Evolutionary conservation across 23 tunicate species (phyloP).

Genomic region (Botrylloides violaceus): DNA sequence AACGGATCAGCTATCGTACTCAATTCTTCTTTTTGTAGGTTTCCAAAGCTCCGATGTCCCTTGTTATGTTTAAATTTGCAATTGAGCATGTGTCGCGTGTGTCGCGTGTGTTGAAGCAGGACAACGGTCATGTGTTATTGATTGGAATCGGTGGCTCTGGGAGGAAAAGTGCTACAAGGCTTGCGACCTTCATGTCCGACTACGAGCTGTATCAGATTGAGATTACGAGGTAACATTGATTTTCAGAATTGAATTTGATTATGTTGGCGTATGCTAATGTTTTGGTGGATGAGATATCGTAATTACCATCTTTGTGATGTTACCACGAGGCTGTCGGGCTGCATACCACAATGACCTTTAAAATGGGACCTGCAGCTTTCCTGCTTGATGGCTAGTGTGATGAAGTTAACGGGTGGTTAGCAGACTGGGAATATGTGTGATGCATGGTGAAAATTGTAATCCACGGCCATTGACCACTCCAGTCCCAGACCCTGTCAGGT

Average conservation of each 20-base stretch:
- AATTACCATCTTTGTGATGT: not conserved
- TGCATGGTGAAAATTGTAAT: too few relatives aligned
- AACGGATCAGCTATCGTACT: too few relatives aligned
- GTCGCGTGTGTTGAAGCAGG: slow-evolving; percentile 82
- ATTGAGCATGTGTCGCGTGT: slow-evolving; percentile 96
- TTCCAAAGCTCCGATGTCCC: slow-evolving; percentile 94
- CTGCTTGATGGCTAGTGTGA: too few relatives aligned
- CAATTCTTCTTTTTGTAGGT: slow-evolving; percentile 23
- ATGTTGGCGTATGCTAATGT: not conserved
- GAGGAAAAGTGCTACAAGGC: slow-evolving; percentile 70
- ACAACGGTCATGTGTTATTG: slow-evolving; percentile 86
- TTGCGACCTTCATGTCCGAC: slow-evolving; percentile 92
- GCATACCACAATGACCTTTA: too few relatives aligned
- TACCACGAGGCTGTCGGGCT: not conserved
- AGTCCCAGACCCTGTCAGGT: too few relatives aligned
- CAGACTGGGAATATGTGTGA: too few relatives aligned
- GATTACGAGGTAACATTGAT: slow-evolving; percentile 54
- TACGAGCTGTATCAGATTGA: slow-evolving; percentile 85
- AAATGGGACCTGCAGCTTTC: too few relatives aligned
- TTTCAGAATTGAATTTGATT: not conserved
- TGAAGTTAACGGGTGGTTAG: too few relatives aligned
- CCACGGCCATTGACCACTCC: too few relatives aligned
- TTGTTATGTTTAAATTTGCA: slow-evolving; percentile 97
- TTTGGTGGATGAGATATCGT: not conserved
- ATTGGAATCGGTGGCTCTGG: slow-evolving; percentile 98